Conservation (phyloP, 2,888 invertebrate genomes). For the Rhodophaea formosa region DNA sequence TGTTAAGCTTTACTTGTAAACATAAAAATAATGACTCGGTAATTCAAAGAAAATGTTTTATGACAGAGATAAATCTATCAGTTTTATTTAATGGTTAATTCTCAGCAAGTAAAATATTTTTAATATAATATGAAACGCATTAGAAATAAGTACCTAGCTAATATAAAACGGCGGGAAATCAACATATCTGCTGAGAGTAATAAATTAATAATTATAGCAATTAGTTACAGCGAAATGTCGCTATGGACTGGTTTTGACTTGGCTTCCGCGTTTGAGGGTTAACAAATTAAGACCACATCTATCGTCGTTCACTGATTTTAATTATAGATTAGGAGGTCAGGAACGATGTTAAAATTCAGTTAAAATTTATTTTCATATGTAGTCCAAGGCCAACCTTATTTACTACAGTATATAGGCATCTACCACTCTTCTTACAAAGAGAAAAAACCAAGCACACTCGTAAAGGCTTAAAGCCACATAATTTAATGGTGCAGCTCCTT, state of each 20-base stretch:
- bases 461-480: no score
- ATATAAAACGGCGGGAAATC: not conserved
- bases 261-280: constrained; percentile 11
- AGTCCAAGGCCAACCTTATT: not conserved
- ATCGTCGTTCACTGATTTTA: not conserved
- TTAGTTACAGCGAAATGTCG: constrained; percentile 4
- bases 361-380: not conserved
- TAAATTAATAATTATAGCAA: constrained; percentile 17
- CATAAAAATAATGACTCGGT: no score
- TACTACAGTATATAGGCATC: no score
- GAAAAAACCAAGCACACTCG: no score
- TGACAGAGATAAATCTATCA: no score
- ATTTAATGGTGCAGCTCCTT: no score
- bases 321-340: not conserved
- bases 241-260: constrained; percentile 9
- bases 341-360: not conserved
- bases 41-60: no score
- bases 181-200: not conserved
- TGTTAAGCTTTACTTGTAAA: no score
- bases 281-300: not conserved
- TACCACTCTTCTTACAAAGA: no score
- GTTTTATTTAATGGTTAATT: no score
- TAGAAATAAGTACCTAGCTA: not conserved
- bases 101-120: no score
- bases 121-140: not conserved